Base-by-base conservation (phyloP, 2,888 invertebrate genomes). In the Pegoplata infirma region DNA sequence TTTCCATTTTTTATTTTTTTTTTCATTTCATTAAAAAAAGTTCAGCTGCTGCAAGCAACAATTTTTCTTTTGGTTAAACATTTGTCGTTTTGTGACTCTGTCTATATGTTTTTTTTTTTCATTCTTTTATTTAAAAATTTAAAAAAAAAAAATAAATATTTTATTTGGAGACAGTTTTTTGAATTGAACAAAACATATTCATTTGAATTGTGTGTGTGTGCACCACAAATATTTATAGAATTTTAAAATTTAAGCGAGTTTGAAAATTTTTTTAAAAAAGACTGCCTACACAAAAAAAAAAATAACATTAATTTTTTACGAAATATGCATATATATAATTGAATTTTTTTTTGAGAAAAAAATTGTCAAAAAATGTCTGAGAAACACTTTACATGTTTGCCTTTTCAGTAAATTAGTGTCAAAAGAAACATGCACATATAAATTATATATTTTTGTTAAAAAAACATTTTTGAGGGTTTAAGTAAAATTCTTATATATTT, bases 31-130 rank as follows among this genome's bases (percentile, higher is more conserved):
- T n/a, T n/a, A n/a, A n/a, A 25, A 67, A 61, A 68, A 64, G 21
- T 72, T 63, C 49, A 53, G 56, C 44, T 58, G 56, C 12, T 56
- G 76, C 53, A 73, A 59, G 51, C 73, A 58, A 19, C 58, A 58
- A 12, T 40, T 10, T 47, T 32, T 19, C n/a, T 49, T 6, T 61
- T 61, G 63, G 19, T 63, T 61, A 49, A 51, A 51, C n/a, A 19
- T 47, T 47, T 47, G 61, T 28, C 49, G 46, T 32, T 40, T 61
- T 32, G 25, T 25, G 5, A 10, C 32, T 32, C 32, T 32, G 32
- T 32, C 32, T 32, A 32, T 32, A 32, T 10, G 2, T 1, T 6
- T 32, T 32, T 32, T 32, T 32, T 32, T 32, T 32, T 32, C 32
- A 2, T 32, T n/a, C n/a, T n/a, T n/a, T n/a, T n/a, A n/a, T n/a